Base-by-base conservation (phyloP, 23 tunicate species). In the Phallusia fumigata region DNA sequence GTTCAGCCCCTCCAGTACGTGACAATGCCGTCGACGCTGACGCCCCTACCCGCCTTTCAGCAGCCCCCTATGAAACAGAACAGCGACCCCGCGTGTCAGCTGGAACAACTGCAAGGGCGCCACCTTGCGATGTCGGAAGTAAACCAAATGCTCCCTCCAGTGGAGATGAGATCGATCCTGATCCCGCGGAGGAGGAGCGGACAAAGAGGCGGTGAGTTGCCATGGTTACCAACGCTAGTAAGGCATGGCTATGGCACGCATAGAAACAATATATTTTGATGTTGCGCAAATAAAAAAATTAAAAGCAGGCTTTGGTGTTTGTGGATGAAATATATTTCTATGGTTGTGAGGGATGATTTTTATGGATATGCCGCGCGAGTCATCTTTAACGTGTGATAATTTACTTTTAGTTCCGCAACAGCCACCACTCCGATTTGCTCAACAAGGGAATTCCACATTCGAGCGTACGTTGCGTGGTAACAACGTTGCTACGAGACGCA, bases 401-500 rank as follows among this genome's bases (percentile, higher is more conserved):
- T 40, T 40, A 5, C 8, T 40, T 58, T 58, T 24, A 58, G 69
- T 58, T 21, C 69, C 69, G 8, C 69, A 22, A 58, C 26, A 21
- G 16, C 69, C 26, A 6, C 69, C 26, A 6, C 3, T 16, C 69
- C 69, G 69, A 6, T 58, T 58, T 13, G 28, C 36, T 32, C 52
- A 13, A 65, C 77, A 11, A 74, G 79, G 47, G 79, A 65, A 5
- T 16, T 1, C 69, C 8, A 40, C 47, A 5, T 40, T 5, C 47
- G 81, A 52, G 34, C 52, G 96, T 21, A 58, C 82, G 22, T 73
- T 91, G 31, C 50, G 96, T 24, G 96, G 96, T 0, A 77, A 36
- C 82, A 82, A 52, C 47, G 79, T 84, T 36, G 96, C 90, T 22
- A 78, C 81, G 65, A 35, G 96, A 49, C 84, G 96, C 31, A 76